Conservation (phyloP, 2,797 vertebrate species). For the Molossus molossus region DNA sequence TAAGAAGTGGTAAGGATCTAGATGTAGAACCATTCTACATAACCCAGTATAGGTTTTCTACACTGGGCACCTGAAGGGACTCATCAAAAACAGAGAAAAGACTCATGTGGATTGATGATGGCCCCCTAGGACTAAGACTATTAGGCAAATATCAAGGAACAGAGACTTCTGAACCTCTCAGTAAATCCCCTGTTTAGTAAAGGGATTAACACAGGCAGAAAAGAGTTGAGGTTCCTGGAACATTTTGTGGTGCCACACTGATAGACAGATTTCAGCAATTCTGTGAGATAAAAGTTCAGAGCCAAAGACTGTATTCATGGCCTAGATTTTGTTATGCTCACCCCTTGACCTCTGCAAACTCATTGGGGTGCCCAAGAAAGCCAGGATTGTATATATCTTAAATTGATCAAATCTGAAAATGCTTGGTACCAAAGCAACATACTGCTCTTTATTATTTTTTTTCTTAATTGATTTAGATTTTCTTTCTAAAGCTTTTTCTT, state of each 20-base stretch:
- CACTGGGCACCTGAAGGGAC: neutral
- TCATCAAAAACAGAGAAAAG: neutral
- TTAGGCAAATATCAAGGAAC: neutral
- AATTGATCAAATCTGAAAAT: slow-evolving; percentile 22
- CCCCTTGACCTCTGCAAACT: neutral
- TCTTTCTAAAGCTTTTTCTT: slow-evolving; percentile 63
- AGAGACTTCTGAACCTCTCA: neutral
- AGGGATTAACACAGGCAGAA: neutral
- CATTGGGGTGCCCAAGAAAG: neutral
- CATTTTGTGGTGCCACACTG: neutral
- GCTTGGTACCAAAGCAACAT: neutral
- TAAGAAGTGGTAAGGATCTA: neutral
- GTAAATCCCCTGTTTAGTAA: neutral
- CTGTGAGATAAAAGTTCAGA: neutral
- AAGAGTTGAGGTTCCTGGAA: neutral
- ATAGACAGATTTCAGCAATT: neutral
- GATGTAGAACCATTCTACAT: neutral
- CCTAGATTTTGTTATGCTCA: neutral
- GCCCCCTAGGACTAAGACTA: neutral
- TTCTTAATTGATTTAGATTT: slow-evolving; percentile 57
- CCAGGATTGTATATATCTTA: neutral
- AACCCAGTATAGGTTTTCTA: neutral
- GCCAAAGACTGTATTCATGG: neutral
- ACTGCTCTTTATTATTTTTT: neutral
- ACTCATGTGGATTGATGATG: neutral